Evolutionary conservation across 2,888 invertebrate genomes (phyloP), one percentile per base, ranked within the genome.

Genomic region (Euplexia lucipara): DNA sequence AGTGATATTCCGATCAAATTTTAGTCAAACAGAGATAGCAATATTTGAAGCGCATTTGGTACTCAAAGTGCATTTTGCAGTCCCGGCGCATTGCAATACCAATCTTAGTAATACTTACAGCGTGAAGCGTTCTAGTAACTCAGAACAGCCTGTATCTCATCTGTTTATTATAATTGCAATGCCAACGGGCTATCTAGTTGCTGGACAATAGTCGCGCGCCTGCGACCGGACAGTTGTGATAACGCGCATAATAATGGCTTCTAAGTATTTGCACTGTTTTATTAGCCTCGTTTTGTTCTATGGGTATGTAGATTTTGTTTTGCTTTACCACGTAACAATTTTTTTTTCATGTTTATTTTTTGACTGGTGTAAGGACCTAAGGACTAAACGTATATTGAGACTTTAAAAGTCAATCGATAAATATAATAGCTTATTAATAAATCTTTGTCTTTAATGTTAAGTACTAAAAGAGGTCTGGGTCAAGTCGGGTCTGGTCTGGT

Each of bases 131-230:
- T 7, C 9, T 20, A 41, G 3, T 3, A n/a, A 3, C 34, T 48
- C 1, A 10, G 8, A 63, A 6, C 81, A 57, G 0, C 56, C 78
- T 70, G 70, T 81, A 69, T 45, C 6, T 14, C 12, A 42, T 22
- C 2, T 53, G 63, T 74, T 64, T 74, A 69, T 66, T 52, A 71
- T 62, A 49, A 64, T 14, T 60, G 47, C 58, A 66, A 70, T 69
- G 81, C 42, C 71, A 54, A 34, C 45, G 37, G 39, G 79, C 68
- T 79, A 81, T 81, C 79, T 65, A 45, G 58, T 26, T 18, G 18
- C 39, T 37, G 65, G 51, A 62, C 62, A 54, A 32, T 48, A 56
- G 74, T 58, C 8, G 30, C 37, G 44, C 22, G 53, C 16, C 47
- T 14, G 18, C 44, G 69, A 26, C 37, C 73, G 56, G 39, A 22